phyloP scores from a whole-genome alignment of 1,140 invertebrate genomes.

The Aphis craccivora region DNA sequence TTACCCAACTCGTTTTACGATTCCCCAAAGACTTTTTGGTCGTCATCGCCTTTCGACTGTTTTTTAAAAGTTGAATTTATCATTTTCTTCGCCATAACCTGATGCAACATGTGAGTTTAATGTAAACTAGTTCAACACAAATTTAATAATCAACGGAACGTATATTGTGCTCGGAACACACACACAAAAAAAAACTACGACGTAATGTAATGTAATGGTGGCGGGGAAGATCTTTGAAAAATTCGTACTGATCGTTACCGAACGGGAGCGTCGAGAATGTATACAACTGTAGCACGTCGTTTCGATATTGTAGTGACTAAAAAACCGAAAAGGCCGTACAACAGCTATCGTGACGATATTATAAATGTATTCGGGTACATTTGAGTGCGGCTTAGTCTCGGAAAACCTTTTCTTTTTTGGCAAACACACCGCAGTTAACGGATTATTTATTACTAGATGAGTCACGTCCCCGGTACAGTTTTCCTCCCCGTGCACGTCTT shows the following conservation, averaged over 20 bases:
- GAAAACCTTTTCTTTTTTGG: background rate
- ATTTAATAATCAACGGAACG: background rate
- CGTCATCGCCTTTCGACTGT: background rate
- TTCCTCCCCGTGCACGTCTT: background rate
- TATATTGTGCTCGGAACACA: background rate
- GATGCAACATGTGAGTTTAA: background rate
- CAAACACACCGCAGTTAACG: background rate
- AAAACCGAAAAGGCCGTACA: background rate
- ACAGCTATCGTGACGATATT: background rate
- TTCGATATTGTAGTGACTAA: background rate
- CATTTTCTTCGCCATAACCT: background rate
- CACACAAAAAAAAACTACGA: background rate
- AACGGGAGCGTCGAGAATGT: background rate
- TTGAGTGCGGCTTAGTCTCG: background rate
- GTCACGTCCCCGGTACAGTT: background rate
- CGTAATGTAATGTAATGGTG: background rate
- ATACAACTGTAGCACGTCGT: background rate
- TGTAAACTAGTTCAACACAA: background rate
- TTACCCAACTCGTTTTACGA: background rate
- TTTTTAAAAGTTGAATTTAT: background rate
- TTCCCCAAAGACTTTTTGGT: background rate
- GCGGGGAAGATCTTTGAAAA: background rate
- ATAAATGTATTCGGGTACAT: background rate
- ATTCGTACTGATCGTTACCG: background rate
- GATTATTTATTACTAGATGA: background rate